Percentiles rank a stretch among this genome's conserved stretches.
These are phyloP conservation scores for Mustela erminea DNA, from an alignment of 2,797 vertebrate species.

Conservation along the genomic window DNA sequence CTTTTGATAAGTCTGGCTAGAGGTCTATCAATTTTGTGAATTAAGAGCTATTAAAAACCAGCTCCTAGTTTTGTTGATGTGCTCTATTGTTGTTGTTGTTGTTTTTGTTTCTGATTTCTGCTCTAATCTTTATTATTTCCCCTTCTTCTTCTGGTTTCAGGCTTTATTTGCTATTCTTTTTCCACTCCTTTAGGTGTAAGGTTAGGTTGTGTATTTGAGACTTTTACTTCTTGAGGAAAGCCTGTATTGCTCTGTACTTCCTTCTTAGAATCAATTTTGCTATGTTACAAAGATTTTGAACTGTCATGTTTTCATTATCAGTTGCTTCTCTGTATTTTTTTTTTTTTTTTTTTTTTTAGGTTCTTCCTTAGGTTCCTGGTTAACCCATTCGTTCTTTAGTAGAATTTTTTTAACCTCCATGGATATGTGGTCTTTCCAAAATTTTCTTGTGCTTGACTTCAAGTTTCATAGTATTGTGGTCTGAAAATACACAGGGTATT, in stretches of 20 bases:
- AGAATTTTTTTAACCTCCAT: neutral
- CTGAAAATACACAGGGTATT: neutral
- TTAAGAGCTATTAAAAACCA: neutral
- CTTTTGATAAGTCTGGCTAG: neutral
- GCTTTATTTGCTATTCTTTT: neutral
- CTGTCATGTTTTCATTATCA: neutral
- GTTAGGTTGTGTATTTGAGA: neutral
- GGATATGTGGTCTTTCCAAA: neutral
- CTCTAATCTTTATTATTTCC: neutral
- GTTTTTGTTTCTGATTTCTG: neutral
- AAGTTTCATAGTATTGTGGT: neutral
- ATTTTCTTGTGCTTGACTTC: neutral
- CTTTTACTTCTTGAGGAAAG: neutral
- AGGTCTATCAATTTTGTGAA: neutral
- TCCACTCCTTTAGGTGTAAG: neutral
- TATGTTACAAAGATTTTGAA: neutral
- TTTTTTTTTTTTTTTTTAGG: neutral
- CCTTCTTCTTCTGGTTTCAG: neutral
- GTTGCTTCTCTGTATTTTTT: neutral
- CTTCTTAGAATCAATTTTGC: neutral
- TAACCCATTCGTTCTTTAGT: neutral
- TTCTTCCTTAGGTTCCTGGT: neutral
- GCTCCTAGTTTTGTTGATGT: neutral
- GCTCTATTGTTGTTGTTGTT: neutral
- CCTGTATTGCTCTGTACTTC: neutral